Evolutionary conservation across 2,888 invertebrate genomes (phyloP).

Genomic region (Nemotelus pantherinus): DNA sequence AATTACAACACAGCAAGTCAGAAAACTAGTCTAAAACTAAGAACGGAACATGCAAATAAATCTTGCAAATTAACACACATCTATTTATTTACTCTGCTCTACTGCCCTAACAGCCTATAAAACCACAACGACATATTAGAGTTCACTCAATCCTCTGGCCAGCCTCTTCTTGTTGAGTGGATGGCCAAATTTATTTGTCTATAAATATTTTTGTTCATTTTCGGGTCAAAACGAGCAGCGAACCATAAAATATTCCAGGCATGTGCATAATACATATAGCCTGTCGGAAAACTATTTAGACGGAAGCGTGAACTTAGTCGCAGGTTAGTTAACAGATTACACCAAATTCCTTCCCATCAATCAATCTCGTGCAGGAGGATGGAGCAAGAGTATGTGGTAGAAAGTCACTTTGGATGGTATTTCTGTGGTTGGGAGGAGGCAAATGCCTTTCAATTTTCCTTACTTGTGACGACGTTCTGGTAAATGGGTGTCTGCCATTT

Average conservation of each 20-base stretch:
- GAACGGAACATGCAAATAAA: too few relatives aligned
- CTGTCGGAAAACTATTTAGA: not conserved
- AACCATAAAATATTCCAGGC: not conserved
- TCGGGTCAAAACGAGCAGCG: not conserved
- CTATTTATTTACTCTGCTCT: too few relatives aligned
- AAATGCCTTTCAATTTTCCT: not conserved
- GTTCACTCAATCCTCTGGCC: too few relatives aligned
- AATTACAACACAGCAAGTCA: too few relatives aligned
- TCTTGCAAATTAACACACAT: too few relatives aligned
- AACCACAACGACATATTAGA: too few relatives aligned
- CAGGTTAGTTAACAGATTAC: not conserved
- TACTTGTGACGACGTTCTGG: too few relatives aligned
- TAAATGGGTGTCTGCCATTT: too few relatives aligned
- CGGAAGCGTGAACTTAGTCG: not conserved
- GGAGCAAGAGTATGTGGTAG: not conserved
- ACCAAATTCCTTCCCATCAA: not conserved
- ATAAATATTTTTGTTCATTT: not conserved
- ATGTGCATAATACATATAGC: not conserved
- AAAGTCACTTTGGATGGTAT: not conserved
- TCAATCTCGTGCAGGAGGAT: not conserved
- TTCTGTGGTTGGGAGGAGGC: not conserved
- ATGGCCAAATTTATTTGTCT: not conserved
- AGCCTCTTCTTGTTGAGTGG: too few relatives aligned
- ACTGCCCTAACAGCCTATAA: too few relatives aligned
- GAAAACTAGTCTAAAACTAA: too few relatives aligned